phyloP scores from a whole-genome alignment of 2,888 invertebrate genomes.

The Pheosia gnoma region DNA sequence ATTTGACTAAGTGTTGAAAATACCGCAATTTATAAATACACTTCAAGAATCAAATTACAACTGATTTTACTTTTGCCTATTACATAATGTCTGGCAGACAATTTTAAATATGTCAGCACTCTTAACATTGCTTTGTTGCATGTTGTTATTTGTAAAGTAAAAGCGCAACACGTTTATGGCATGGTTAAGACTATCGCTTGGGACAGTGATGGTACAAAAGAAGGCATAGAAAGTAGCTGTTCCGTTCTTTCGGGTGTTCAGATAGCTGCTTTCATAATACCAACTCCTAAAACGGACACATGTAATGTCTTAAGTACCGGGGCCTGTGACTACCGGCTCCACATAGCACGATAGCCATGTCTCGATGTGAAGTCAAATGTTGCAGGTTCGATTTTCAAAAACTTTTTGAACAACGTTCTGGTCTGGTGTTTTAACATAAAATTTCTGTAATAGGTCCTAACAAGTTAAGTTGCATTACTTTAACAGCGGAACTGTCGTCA shows the following conservation, averaged over 20 bases:
- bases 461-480: neutral
- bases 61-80: neutral
- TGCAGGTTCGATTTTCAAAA: too few species aligned
- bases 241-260: constrained; percentile 35
- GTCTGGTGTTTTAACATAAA: too few species aligned
- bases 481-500: too few species aligned
- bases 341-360: neutral
- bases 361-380: too few species aligned
- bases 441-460: neutral
- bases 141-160: constrained; percentile 25
- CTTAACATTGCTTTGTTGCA: constrained; percentile 10
- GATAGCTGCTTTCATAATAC: constrained; percentile 51
- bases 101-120: constrained; percentile 8
- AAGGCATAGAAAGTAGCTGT: constrained; percentile 44
- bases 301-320: constrained; percentile 5
- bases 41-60: too few species aligned
- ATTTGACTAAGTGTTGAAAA: neutral
- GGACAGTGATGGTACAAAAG: constrained; percentile 65
- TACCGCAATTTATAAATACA: too few species aligned
- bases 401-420: too few species aligned
- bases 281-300: constrained; percentile 25
- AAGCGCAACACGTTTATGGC: constrained; percentile 33
- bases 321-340: neutral
- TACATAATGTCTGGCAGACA: neutral
- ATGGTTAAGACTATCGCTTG: constrained; percentile 64